Evolutionary conservation across 1,140 invertebrate species (phyloP).

Genomic region (Ruditapes philippinarum): DNA sequence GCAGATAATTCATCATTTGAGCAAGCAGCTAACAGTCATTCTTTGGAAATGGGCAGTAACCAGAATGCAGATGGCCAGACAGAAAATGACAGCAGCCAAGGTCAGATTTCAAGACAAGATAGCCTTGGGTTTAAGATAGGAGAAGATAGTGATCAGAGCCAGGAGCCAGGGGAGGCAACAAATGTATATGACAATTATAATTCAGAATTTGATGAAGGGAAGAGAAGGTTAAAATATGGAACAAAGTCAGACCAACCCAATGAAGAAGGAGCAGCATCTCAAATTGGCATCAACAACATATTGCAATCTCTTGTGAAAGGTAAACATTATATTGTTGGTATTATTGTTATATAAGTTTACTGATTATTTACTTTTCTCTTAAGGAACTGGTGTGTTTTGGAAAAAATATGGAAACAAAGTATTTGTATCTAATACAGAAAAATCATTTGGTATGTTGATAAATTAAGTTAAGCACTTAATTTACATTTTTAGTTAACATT

Average conservation of each 20-base stretch:
- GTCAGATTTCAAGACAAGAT: too few species aligned
- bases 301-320: not conserved
- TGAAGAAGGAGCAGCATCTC: constrained; percentile 1
- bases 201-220: not conserved
- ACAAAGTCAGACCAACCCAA: not conserved
- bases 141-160: not conserved
- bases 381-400: too few species aligned
- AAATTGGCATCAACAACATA: not conserved
- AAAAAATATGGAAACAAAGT: too few species aligned
- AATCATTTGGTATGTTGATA: too few species aligned
- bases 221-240: not conserved
- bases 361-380: too few species aligned
- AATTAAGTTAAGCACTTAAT: too few species aligned
- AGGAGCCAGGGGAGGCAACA: not conserved
- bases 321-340: too few species aligned
- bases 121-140: not conserved
- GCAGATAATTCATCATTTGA: not conserved
- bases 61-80: not conserved
- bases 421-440: too few species aligned
- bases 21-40: not conserved
- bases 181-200: too few species aligned
- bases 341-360: too few species aligned
- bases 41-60: not conserved
- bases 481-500: too few species aligned
- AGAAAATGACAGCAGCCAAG: not conserved